Base-by-base conservation (phyloP, 2,888 invertebrate species). In the Anthrax anthrax region DNA sequence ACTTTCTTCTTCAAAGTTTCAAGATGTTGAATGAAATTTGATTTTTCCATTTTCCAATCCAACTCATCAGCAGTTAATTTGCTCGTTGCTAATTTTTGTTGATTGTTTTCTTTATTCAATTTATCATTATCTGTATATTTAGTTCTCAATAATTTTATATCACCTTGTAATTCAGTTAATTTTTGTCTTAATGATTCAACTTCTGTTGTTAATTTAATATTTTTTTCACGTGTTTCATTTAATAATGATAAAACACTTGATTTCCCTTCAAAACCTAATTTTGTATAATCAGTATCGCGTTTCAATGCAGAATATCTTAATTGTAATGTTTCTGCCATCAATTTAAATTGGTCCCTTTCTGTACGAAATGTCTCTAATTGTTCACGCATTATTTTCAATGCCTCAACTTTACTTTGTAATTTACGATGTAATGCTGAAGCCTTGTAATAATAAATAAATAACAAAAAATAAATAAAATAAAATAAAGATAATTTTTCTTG, bases 371-470 rank as follows among this genome's bases (percentile, higher is more conserved):
- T 79, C 56, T 85, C 84, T 48, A 89, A 64, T 59, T 88, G 86
- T 56, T 77, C 76, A 51, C 78, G 81, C 61, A 89, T 71, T 50
- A 87, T 83, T n/a, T 80, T 70, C 36, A 90, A 63, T 3, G 88
- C 88, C 65, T 88, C 87, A 44, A 82, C 74, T 65, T 90, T 89
- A 58, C 86, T 82, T 58, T 84, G 81, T 23, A 88, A 67, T 64
- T 86, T 87, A 51, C 81, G 76, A 58, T 77, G 76, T 17, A 81
- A 62, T 2, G 77, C 78, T 12, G 75, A 74, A 55, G 76, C 76
- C 79, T 80, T 4, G 45, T 52, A 54, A 45, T 34, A 37, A 39
- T 18, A 4, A 18, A 17, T 18, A 9, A 10, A 16, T 17, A 18
- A 6, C n/a, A n/a, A n/a, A n/a, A n/a, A n/a, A n/a, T n/a, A n/a